These are phyloP conservation scores for Aproaerema taeniolella DNA, from an alignment of 2,888 invertebrate species.

Conservation along the genomic window DNA sequence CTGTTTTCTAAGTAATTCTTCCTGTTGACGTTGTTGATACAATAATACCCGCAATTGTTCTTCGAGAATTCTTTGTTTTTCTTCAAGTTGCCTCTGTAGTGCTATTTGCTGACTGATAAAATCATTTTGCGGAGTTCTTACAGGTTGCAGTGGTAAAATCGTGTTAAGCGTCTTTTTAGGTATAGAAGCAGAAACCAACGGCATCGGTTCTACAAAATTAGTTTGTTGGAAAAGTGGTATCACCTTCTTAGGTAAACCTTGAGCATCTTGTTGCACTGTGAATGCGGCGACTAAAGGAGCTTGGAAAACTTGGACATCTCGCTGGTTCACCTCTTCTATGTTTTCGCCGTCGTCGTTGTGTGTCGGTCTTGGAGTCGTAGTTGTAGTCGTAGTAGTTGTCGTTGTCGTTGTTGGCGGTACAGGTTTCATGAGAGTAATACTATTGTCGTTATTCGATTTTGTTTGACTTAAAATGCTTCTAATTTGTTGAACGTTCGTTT, in stretches of 20 bases:
- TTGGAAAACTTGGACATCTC: slow-evolving; percentile 87
- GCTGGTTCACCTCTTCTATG: slow-evolving; percentile 81
- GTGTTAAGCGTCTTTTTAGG: not conserved
- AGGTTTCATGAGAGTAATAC: too few species aligned
- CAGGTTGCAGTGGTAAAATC: slow-evolving; percentile 23
- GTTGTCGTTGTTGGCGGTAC: slow-evolving; percentile 29
- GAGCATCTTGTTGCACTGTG: slow-evolving; percentile 89
- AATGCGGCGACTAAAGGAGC: slow-evolving; percentile 91
- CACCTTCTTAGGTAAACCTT: slow-evolving; percentile 87
- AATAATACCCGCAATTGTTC: slow-evolving; percentile 82
- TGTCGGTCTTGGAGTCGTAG: slow-evolving; percentile 81
- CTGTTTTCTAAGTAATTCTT: slow-evolving; percentile 81
- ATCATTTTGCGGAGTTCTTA: slow-evolving; percentile 35
- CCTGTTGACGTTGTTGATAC: slow-evolving; percentile 82
- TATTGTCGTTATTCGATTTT: slow-evolving; percentile 35
- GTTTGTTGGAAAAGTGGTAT: slow-evolving; percentile 82
- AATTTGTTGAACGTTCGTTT: slow-evolving; percentile 51
- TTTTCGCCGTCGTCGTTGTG: slow-evolving; percentile 82
- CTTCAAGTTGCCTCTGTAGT: slow-evolving; percentile 74
- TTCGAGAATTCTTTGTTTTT: slow-evolving; percentile 82
- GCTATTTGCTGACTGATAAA: slow-evolving; percentile 55
- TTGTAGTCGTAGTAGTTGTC: slow-evolving; percentile 58
- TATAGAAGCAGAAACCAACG: too few species aligned
- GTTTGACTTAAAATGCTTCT: slow-evolving; percentile 51
- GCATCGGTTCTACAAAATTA: slow-evolving; percentile 28